Evolutionary conservation across 2,113 vertebrate species (phyloP).

Genomic region (Bolborhynchus lineola): DNA sequence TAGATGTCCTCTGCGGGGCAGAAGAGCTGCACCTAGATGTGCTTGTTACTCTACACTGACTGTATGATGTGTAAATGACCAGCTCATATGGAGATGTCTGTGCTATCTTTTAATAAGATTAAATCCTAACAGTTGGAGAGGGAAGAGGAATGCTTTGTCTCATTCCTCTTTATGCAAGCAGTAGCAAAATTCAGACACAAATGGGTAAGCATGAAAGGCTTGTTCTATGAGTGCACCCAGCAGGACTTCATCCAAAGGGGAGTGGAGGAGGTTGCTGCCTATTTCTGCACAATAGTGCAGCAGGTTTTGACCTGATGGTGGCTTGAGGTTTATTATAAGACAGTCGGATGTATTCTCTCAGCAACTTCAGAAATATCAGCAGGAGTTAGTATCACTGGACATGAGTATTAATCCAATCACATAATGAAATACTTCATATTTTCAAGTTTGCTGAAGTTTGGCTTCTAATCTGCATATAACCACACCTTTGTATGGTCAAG

Average conservation of each 20-base stretch:
- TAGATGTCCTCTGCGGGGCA: background rate
- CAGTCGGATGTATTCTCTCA: background rate
- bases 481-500: background rate
- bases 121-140: background rate
- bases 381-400: background rate
- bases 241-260: background rate
- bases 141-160: background rate
- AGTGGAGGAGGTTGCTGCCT: background rate
- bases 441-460: background rate
- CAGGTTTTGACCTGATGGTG: background rate
- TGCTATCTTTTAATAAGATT: background rate
- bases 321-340: background rate
- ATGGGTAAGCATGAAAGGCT: fast-evolving
- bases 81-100: background rate
- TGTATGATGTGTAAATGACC: background rate
- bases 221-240: background rate
- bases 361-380: background rate
- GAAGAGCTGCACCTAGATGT: background rate
- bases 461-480: background rate
- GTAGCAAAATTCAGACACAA: background rate
- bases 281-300: background rate
- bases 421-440: background rate
- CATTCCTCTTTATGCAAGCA: background rate
- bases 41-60: background rate
- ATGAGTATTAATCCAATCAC: background rate